phyloP scores from a whole-genome alignment of 2,113 vertebrate genomes.

The Helogale parvula region DNA sequence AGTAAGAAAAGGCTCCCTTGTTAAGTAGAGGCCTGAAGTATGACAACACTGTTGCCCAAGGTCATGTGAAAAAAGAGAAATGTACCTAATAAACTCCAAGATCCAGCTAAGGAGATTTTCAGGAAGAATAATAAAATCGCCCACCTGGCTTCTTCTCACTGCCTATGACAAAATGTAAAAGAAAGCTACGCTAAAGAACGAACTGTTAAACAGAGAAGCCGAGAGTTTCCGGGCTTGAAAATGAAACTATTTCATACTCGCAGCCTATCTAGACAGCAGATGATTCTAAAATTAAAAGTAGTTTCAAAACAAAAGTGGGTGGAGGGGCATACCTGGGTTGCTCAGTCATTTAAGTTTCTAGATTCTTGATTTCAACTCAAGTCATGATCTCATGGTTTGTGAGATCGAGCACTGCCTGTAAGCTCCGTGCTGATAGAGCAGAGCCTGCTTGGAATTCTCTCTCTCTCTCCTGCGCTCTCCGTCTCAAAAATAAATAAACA shows the following conservation, averaged over 20 bases:
- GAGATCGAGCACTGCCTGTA: no score
- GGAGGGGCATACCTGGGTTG: no score
- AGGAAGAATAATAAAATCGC: neutral
- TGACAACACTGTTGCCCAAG: neutral
- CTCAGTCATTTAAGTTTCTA: no score
- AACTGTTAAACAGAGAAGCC: conserved; percentile 12
- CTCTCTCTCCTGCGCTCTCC: no score
- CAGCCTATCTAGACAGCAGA: conserved; percentile 3
- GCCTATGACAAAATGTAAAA: conserved; percentile 21
- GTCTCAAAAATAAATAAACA: no score
- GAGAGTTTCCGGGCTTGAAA: conserved; percentile 38
- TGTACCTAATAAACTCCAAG: neutral
- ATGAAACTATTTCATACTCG: conserved; percentile 1
- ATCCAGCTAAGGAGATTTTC: neutral
- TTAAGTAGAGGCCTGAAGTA: neutral
- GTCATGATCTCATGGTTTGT: no score
- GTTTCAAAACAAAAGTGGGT: no score
- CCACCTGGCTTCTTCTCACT: neutral
- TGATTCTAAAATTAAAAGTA: conserved; percentile 42
- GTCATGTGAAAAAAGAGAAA: neutral
- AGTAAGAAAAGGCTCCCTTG: neutral
- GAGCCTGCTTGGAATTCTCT: no score
- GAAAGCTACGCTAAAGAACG: conserved; percentile 16
- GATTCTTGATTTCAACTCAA: no score
- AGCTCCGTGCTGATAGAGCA: no score